Evolutionary conservation across 2,113 vertebrate species (phyloP).

Genomic region (Carlito syrichta): DNA sequence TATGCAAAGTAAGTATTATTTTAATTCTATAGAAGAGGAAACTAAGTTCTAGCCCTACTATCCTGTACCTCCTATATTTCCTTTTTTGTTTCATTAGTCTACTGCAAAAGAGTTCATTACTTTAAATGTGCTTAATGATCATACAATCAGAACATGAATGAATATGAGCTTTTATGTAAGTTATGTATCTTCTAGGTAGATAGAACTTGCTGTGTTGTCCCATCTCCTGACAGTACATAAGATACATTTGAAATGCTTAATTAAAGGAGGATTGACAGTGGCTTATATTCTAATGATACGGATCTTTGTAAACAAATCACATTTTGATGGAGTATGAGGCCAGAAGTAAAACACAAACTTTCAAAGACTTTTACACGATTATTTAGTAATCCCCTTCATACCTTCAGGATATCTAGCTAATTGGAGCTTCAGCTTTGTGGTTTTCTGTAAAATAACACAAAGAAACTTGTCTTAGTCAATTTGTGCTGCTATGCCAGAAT

Average conservation of each 20-base stretch:
- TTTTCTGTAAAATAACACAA: not conserved
- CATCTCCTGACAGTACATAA: not conserved
- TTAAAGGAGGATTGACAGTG: not conserved
- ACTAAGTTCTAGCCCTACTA: not conserved
- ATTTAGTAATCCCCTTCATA: not conserved
- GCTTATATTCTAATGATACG: not conserved
- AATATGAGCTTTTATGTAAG: not conserved
- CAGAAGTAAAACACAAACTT: not conserved
- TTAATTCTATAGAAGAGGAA: not conserved
- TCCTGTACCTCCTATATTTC: no score
- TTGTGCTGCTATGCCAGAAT: not conserved
- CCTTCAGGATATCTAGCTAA: not conserved
- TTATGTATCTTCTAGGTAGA: not conserved
- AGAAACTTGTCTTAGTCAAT: not conserved
- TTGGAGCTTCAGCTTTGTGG: not conserved
- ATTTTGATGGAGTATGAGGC: not conserved
- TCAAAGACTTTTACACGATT: not conserved
- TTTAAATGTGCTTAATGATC: not conserved
- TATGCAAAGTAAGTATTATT: not conserved
- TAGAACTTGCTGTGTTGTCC: not conserved
- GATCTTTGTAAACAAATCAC: not conserved
- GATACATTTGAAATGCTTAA: not conserved
- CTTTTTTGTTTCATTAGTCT: constrained; percentile 1
- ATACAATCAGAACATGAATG: not conserved
- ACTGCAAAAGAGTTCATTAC: not conserved